Percentiles rank a stretch among this genome's conserved stretches.
Evolutionary conservation across 2,888 invertebrate genomes (phyloP).

Genomic region (Hypena proboscidalis): DNA sequence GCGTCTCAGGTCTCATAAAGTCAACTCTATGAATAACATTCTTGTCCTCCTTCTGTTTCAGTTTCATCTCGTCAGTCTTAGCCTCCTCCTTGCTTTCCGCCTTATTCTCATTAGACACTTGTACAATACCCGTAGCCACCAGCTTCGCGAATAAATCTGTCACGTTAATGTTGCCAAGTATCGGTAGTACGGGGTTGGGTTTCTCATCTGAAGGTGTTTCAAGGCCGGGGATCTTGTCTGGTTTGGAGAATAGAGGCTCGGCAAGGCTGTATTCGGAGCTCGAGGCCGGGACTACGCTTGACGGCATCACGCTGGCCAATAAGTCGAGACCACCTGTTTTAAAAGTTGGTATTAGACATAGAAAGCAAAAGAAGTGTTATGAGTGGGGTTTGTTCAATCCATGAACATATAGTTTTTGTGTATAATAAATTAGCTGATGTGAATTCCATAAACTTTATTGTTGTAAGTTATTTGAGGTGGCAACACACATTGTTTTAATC

Average conservation of each 20-base stretch:
- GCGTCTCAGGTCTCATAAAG: slow-evolving; percentile 88
- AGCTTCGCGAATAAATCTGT: slow-evolving; percentile 94
- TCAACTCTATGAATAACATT: slow-evolving; percentile 86
- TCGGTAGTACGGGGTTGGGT: slow-evolving; percentile 49
- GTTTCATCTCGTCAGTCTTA: slow-evolving; percentile 48
- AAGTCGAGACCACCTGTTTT: slow-evolving; percentile 89
- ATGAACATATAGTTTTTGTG: no score
- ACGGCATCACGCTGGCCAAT: slow-evolving; percentile 87
- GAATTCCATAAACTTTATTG: no score
- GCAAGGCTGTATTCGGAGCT: slow-evolving; percentile 84
- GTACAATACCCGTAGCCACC: slow-evolving; percentile 88
- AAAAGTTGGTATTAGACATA: no score
- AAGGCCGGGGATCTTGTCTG: slow-evolving; percentile 71
- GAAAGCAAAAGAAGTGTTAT: no score
- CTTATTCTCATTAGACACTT: slow-evolving; percentile 52
- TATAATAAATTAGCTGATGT: no score
- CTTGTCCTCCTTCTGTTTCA: slow-evolving; percentile 62
- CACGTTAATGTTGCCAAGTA: slow-evolving; percentile 87
- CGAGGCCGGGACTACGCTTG: slow-evolving; percentile 84
- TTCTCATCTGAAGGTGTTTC: slow-evolving; percentile 65
- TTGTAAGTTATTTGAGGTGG: no score
- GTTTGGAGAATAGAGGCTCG: slow-evolving; percentile 66
- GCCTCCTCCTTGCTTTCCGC: slow-evolving; percentile 49
- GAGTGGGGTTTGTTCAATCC: no score
- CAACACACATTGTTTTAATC: no score